A percentile compares a stretch with the other conserved stretches of the same genome.
These are phyloP conservation scores for Laothoe populi DNA, from an alignment of 2,888 invertebrate genomes.

Conservation along the genomic window DNA sequence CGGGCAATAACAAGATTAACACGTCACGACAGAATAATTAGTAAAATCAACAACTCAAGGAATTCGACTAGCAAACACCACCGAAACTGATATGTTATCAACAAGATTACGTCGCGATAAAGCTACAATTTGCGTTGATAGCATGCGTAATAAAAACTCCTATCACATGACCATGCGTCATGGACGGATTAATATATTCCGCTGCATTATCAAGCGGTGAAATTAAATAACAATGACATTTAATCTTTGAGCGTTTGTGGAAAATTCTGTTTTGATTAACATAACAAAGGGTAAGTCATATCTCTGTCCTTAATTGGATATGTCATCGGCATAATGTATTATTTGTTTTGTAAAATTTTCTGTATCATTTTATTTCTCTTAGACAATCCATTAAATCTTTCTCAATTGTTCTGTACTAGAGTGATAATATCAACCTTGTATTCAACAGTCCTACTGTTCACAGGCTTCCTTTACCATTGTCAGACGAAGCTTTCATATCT, in stretches of 20 bases:
- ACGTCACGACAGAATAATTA: slow-evolving; percentile 55
- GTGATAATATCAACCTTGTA: too few relatives aligned
- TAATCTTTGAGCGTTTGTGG: not conserved
- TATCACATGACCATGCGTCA: slow-evolving; percentile 55
- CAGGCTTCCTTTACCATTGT: too few relatives aligned
- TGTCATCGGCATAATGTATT: not conserved
- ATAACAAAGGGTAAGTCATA: not conserved
- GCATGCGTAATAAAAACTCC: slow-evolving; percentile 44
- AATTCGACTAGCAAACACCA: slow-evolving; percentile 65
- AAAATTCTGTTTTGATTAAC: slow-evolving; percentile 3
- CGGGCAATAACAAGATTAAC: slow-evolving; percentile 11
- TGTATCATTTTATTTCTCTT: not conserved
- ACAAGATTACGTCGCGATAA: slow-evolving; percentile 42
- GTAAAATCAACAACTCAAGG: slow-evolving; percentile 49
- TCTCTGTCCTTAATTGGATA: not conserved
- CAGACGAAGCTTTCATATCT: too few relatives aligned
- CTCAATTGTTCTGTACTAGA: not conserved
- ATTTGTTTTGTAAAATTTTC: not conserved
- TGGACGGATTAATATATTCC: slow-evolving; percentile 35
- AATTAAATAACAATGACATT: slow-evolving; percentile 23
- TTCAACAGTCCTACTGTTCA: too few relatives aligned
- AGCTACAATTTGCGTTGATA: slow-evolving; percentile 44
- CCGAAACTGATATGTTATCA: slow-evolving; percentile 50
- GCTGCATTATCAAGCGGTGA: slow-evolving; percentile 4
- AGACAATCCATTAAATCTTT: not conserved